Base-by-base conservation (phyloP, 2,113 vertebrate genomes). In the Bambusicola thoracicus region DNA sequence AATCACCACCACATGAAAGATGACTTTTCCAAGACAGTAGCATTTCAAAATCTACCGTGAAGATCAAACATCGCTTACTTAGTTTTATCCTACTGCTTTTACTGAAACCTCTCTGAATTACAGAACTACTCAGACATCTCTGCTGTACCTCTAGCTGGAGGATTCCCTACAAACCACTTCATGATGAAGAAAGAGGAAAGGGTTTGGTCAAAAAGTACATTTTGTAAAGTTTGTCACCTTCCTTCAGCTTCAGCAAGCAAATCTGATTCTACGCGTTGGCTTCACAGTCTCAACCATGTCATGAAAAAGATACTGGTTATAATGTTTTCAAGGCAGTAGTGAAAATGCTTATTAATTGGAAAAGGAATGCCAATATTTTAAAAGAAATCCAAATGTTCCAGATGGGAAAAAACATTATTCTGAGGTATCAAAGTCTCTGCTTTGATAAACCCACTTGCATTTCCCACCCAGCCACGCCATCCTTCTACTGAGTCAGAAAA, bases 1-100 rank as follows among this genome's bases (percentile, higher is more conserved):
- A 94, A 95, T 87, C 90, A 91, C 72, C 85, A 78, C 61, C 87
- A 96, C 82, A 55, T 90, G 82, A 92, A 94, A 93, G 85, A 94
- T 83, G 68, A 92, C 59, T 97, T 92, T 89, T 93, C 66, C 87
- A 90, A 89, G 72, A 41, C 68, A 95, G 72, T 36, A 91, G 73
- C 61, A 84, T 88, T 91, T 93, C 70, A 92, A 88, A 94, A 89
- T 92, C 25, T 62, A 68, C 30, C 15, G 15, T 83, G 44, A 49
- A 13, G 43, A 85, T 92, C 80, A 91, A 81, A 86, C 21, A 20
- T 72, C 77, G 29, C 49, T 80, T 91, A 43, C 46, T 87, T 91
- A 72, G 85, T 88, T 94, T 94, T 69, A 65, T 83, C 61, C 30
- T 29, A 68, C 5, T 83, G 46, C 81, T 92, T 74, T 92, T 75